Percentiles rank a stretch among this genome's conserved stretches.
Conservation (phyloP, 2,888 invertebrate species). For the Clepsis dumicolana region DNA sequence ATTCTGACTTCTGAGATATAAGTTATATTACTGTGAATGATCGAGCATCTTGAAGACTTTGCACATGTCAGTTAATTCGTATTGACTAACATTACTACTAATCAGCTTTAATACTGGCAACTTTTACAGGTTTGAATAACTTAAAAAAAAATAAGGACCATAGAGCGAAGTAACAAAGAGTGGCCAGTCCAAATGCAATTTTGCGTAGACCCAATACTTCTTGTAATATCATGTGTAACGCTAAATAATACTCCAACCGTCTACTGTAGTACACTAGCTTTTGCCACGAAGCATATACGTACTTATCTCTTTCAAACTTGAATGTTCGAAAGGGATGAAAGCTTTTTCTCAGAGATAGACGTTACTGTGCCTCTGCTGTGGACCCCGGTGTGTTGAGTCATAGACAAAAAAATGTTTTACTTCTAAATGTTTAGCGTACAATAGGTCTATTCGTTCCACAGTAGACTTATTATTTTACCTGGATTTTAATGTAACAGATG, state of each 20-base stretch:
- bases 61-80: conserved; percentile 10
- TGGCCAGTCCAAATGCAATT: neutral
- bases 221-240: conserved; percentile 43
- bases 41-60: conserved; percentile 32
- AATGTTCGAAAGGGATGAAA: neutral
- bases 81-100: conserved; percentile 26
- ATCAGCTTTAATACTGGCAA: conserved; percentile 2
- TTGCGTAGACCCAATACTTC: conserved; percentile 19
- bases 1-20: too few relatives aligned
- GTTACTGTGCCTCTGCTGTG: conserved; percentile 41
- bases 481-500: conserved; percentile 41
- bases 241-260: conserved; percentile 45
- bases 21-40: too few relatives aligned
- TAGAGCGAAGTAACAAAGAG: neutral
- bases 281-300: neutral
- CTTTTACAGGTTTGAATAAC: neutral
- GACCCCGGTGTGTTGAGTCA: conserved; percentile 43
- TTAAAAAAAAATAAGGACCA: neutral
- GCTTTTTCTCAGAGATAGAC: neutral
- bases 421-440: conserved; percentile 41
- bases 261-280: conserved; percentile 1
- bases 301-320: neutral
- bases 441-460: conserved; percentile 34
- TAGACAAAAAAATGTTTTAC: conserved; percentile 44
- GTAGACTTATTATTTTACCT: conserved; percentile 42